phyloP scores from a whole-genome alignment of 2,888 invertebrate genomes.

The Dryadula phaetusa region DNA sequence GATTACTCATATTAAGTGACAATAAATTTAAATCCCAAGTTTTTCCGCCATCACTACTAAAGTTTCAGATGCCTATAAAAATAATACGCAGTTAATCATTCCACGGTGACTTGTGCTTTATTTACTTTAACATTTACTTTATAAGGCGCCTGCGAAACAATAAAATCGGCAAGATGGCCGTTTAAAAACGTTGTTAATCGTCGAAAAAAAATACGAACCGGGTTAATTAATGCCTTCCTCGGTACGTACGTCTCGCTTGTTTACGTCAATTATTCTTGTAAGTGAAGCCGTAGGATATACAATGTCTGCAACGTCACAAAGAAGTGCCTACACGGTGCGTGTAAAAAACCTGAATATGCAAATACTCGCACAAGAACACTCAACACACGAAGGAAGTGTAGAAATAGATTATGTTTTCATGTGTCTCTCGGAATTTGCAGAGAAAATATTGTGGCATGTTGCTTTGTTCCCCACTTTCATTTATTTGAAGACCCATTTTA shows the following conservation, averaged over 20 bases:
- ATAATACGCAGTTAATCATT: slow-evolving; percentile 24
- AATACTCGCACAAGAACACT: neutral
- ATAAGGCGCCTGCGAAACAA: slow-evolving; percentile 47
- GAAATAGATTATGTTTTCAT: neutral
- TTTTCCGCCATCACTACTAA: slow-evolving; percentile 24
- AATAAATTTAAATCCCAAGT: slow-evolving; percentile 19
- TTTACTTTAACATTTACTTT: slow-evolving; percentile 25
- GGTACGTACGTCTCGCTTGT: slow-evolving; percentile 54
- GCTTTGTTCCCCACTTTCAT: no score
- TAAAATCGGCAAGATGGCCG: slow-evolving; percentile 41
- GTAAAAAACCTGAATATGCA: slow-evolving; percentile 26
- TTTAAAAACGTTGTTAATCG: slow-evolving; percentile 45
- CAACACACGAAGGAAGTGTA: neutral
- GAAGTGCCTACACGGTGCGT: slow-evolving; percentile 20
- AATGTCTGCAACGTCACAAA: slow-evolving; percentile 39
- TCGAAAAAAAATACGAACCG: slow-evolving; percentile 56
- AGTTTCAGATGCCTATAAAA: slow-evolving; percentile 18
- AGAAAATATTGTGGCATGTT: no score
- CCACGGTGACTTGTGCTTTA: slow-evolving; percentile 5
- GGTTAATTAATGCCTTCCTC: slow-evolving; percentile 67
- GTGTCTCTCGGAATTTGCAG: no score
- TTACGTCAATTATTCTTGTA: slow-evolving; percentile 58
- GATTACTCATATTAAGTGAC: slow-evolving; percentile 1
- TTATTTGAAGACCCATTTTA: no score
- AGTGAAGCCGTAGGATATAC: slow-evolving; percentile 44